Conservation (phyloP, 1,140 invertebrate genomes). For the Andricus grossulariae region DNA sequence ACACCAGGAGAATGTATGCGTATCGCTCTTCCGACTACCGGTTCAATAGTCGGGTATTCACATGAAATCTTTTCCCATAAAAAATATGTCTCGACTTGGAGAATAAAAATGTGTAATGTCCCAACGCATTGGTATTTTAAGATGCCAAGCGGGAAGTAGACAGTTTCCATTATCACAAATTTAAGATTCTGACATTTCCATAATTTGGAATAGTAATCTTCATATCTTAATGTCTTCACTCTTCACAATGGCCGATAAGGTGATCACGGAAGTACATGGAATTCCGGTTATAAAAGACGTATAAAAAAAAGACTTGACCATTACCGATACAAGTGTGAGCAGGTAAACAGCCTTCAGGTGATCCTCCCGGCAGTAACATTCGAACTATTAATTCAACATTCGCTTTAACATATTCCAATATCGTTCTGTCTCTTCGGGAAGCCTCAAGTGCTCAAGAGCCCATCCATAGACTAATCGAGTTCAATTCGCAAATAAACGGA, state of each 20-base stretch:
- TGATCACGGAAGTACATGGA: conserved; percentile 59
- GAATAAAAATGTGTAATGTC: background rate
- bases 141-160: conserved; percentile 23
- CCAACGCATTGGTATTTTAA: background rate
- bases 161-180: background rate
- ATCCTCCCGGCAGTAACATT: conserved; percentile 46
- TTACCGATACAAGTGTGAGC: conserved; percentile 33
- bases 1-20: no score
- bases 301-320: conserved; percentile 31
- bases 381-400: conserved; percentile 46
- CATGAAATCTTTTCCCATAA: background rate
- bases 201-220: conserved; percentile 36
- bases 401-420: conserved; percentile 40
- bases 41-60: no score
- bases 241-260: conserved; percentile 58
- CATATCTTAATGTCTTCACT: conserved; percentile 58
- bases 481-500: background rate
- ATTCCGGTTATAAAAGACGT: conserved; percentile 63
- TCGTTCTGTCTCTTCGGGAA: conserved; percentile 24
- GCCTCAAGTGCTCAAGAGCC: conserved; percentile 14
- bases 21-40: no score
- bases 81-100: background rate
- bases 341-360: conserved; percentile 45
- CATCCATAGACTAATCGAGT: background rate
- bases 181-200: conserved; percentile 29